phyloP scores from a whole-genome alignment of 2,888 invertebrate genomes.

The Pammene aurita region DNA sequence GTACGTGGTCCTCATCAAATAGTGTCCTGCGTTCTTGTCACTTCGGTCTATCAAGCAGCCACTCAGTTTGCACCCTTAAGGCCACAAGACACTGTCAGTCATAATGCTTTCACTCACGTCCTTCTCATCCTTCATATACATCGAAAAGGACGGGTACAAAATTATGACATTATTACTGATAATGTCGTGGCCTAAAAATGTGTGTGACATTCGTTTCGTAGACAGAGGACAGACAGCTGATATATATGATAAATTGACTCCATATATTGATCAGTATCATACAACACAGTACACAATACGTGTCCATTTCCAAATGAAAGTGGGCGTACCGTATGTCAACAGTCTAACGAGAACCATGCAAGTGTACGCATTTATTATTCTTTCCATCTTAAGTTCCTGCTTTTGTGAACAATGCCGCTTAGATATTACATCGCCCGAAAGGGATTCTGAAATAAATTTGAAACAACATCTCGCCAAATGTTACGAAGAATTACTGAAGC shows the following conservation, averaged over 20 bases:
- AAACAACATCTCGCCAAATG: background rate
- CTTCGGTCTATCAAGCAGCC: too few species aligned
- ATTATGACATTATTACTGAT: too few species aligned
- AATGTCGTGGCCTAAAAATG: too few species aligned
- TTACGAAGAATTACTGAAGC: background rate
- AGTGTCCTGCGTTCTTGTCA: too few species aligned
- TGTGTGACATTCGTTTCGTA: background rate
- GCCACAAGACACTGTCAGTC: too few species aligned
- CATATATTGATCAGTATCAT: background rate
- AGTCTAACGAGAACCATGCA: constrained; percentile 17
- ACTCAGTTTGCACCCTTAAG: too few species aligned
- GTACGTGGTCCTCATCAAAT: too few species aligned
- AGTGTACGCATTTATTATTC: background rate
- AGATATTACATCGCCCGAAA: constrained; percentile 3
- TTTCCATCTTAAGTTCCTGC: constrained; percentile 5
- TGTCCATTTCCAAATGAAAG: background rate
- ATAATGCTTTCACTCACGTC: too few species aligned
- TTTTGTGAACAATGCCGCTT: constrained; percentile 14
- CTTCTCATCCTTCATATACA: too few species aligned
- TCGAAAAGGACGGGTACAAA: too few species aligned
- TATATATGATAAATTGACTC: constrained; percentile 1
- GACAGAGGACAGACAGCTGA: background rate
- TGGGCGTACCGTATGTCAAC: constrained; percentile 13
- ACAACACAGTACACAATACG: background rate
- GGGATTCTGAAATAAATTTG: background rate